Base-by-base conservation (phyloP, 2,113 vertebrate species). In the Gnathonemus longibarbis region DNA sequence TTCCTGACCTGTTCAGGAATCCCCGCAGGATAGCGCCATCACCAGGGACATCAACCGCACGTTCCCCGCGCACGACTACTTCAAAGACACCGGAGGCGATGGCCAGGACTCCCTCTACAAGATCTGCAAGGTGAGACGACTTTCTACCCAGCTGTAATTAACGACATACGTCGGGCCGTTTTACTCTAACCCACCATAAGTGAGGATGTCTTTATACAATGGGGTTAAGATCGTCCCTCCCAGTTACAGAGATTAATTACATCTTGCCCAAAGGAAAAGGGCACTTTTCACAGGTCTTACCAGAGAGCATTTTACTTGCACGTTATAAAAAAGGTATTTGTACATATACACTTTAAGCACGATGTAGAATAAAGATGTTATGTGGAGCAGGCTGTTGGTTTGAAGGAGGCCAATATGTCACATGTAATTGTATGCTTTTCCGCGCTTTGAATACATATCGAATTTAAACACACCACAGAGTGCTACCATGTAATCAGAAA, bases 61-160 rank as follows among this genome's bases (percentile, higher is more conserved):
- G 0, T 99, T 99, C 93, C 98, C 98, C 90, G 98, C 98, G 86
- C 98, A 99, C n/a, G 98, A 99, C 95, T 99, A 99, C 94, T 99
- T 99, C 93, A 99, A 99, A 95, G 98, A 99, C 91, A 99, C 98
- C 2, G 98, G 98, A 91, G 98, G 98, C 91, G 98, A 99, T 88
- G 98, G 98, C 56, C 98, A 99, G 94, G 98, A 99, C 94, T 99
- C 98, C 0, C 95, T 99, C 80, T 99, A 99, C 94, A 99, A 99
- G 95, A 99, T 99, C 96, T 99, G 98, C 97, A 99, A 99, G 98
- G 98, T 99, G 94, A 39, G 74, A 39, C 35, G 11, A 15, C 46
- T 27, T 27, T 8, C 19, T 50, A 5, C 84, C 21, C 48, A 6
- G 21, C 24, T 86, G n/a, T 86, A 13, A 53, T 19, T 35, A 53